Evolutionary conservation across 2,113 vertebrate genomes (phyloP).

Genomic region (rat (Rattus norvegicus)): DNA sequence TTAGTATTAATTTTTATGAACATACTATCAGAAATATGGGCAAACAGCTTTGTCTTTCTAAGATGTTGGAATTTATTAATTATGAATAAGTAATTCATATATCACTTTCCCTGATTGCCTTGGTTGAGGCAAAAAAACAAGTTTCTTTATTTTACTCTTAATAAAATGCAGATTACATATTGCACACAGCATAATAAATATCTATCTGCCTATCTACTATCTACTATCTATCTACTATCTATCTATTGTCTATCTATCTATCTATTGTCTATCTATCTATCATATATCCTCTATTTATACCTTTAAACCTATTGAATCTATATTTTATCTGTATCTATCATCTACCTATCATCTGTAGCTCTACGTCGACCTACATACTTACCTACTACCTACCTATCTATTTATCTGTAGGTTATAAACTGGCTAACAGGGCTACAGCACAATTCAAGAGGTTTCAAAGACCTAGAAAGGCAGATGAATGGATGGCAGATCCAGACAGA

Average conservation of each 20-base stretch:
- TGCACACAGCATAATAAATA: neutral
- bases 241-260: neutral
- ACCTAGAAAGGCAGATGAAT: neutral
- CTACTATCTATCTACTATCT: neutral
- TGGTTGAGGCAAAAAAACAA: neutral
- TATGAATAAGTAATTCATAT: neutral
- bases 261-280: neutral
- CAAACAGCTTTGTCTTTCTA: neutral
- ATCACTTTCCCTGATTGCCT: neutral
- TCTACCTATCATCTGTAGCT: neutral
- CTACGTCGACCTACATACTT: neutral
- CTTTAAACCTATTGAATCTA: too few relatives aligned
- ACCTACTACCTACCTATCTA: neutral
- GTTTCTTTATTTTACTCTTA: neutral
- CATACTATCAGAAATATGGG: neutral
- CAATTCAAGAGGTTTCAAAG: neutral
- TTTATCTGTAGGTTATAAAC: neutral
- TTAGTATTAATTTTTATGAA: neutral
- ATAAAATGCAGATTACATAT: neutral
- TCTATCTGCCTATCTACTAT: too few relatives aligned
- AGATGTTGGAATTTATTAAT: neutral
- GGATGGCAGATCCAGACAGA: neutral
- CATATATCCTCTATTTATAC: too few relatives aligned
- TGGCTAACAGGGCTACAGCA: neutral
- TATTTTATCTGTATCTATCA: neutral